Evolutionary conservation across 2,113 vertebrate species (phyloP), one percentile per base, ranked within the genome.

Genomic region (Catharus fuscescens): DNA sequence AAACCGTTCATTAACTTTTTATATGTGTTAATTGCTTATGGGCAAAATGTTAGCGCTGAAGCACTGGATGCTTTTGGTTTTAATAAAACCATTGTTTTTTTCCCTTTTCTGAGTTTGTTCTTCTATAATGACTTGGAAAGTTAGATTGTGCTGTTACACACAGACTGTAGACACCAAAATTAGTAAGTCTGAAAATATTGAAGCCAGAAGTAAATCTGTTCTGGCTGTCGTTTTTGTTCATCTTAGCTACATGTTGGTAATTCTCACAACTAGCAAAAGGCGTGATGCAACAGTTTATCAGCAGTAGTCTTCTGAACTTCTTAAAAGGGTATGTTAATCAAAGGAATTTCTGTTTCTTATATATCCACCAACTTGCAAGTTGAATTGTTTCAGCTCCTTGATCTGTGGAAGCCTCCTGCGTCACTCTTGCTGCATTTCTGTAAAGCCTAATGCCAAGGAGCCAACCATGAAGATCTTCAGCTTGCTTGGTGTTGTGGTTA

Each of bases 11-110:
- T 95, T 80, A 96, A 85, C 66, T 88, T 92, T 93, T 62, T 81
- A 9, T 97, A 38, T 62, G 40, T 93, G 62, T 19, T 4, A 65
- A 91, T 93, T 83, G 93, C 95, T 96, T 97, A 61, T 44, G 81
- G 73, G 93, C 86, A 91, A 76, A 94, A 86, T 71, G 84, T 88
- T 80, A 94, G 73, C 71, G 83, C 73, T 88, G 86, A 91, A 91
- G 87, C 48, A 44, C 52, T 93, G 86, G 74, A 28, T 93, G n/a
- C 40, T 80, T 66, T 14, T 94, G 85, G 85, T 96, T 97, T 96
- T 96, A 96, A 90, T 97, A 95, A 96, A 96, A 90, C 94, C 85
- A 73, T 54, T 73, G 23, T 14, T n/a, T 91, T 91, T 88, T 52
- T 74, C n/a, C 34, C 19, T 92, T 78, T 76, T 86, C 56, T 60